Evolutionary conservation across 2,888 invertebrate genomes (phyloP), one percentile per base, ranked within the genome.

Genomic region (Stratiomys singularior): DNA sequence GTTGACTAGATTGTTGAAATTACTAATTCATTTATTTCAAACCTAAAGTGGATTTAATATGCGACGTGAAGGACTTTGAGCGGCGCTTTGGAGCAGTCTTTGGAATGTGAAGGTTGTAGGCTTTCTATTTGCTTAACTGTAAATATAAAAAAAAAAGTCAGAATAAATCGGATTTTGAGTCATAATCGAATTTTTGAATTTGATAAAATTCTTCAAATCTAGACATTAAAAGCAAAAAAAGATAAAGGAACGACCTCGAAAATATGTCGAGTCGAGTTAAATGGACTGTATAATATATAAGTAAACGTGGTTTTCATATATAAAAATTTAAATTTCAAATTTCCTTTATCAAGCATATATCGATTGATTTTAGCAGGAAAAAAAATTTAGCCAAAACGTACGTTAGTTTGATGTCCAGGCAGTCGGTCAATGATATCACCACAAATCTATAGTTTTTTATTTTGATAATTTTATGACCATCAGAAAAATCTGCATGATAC

Each of bases 381-480:
- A 63, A 63, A 63, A 27, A 60, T 11, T 15, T 2, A 63, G 27
- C 2, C 27, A 9, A 63, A 63, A n/a, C 11, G 28, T 27, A 15
- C 27, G 37, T 37, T 3, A 37, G 37, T 37, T 37, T 37, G 37
- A 37, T 37, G 9, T 63, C 9, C 11, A 5, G 15, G 25, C 63
- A 25, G 7, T 25, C 25, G 66, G 66, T 66, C 66, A 66, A 44
- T 66, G 66, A 66, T 66, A 66, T 66, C 66, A 66, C 66, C 37
- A 66, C 1, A 28, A 63, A 5, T 28, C 15, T 28, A 37, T 9
- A 9, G 9, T 37, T 37, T 37, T 37, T 9, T 37, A 9, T 37
- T 37, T 37, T 37, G 37, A 27, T 25, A n/a, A 27, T 63, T 63
- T 28, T 63, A 63, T 28, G 25, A 23, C n/a, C 63, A 28, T 63